A percentile compares a stretch with the other conserved stretches of the same genome.
phyloP scores from a whole-genome alignment of 1,140 invertebrate species.

The Drosophila tropicalis region DNA sequence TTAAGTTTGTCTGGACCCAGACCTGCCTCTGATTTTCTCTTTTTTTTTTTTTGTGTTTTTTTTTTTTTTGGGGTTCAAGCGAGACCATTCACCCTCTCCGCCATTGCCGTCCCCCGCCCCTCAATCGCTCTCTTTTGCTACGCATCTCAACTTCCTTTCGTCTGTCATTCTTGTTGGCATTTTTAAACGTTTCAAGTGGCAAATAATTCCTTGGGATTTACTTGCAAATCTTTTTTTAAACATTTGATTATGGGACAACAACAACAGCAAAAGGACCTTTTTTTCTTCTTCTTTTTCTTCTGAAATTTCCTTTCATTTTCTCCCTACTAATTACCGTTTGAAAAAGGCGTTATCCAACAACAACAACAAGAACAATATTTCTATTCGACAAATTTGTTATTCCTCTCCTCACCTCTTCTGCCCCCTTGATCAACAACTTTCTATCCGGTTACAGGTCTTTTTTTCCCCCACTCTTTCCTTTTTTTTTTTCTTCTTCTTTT shows the following conservation, averaged over 20 bases:
- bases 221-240: constrained; percentile 80
- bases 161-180: constrained; percentile 73
- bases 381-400: constrained; percentile 81
- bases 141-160: constrained; percentile 66
- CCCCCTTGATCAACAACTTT: constrained; percentile 27
- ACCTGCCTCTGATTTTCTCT: constrained; percentile 6
- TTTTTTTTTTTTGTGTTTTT: constrained; percentile 28
- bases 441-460: constrained; percentile 20
- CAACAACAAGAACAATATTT: constrained; percentile 29
- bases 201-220: constrained; percentile 82
- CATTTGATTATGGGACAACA: constrained; percentile 66
- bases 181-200: constrained; percentile 83
- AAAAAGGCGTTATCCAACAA: constrained; percentile 30
- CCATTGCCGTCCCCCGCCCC: not conserved
- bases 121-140: constrained; percentile 16
- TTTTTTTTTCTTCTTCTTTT: too few species aligned
- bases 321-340: constrained; percentile 70
- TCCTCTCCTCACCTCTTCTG: constrained; percentile 27
- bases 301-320: constrained; percentile 34
- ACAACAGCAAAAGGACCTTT: not conserved
- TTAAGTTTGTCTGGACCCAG: constrained; percentile 80
- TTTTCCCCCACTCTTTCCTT: not conserved
- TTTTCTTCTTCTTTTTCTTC: not conserved
- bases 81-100: not conserved
- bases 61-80: constrained; percentile 25